Conservation (phyloP, 1,140 invertebrate species). For the Dendrolimus punctatus region DNA sequence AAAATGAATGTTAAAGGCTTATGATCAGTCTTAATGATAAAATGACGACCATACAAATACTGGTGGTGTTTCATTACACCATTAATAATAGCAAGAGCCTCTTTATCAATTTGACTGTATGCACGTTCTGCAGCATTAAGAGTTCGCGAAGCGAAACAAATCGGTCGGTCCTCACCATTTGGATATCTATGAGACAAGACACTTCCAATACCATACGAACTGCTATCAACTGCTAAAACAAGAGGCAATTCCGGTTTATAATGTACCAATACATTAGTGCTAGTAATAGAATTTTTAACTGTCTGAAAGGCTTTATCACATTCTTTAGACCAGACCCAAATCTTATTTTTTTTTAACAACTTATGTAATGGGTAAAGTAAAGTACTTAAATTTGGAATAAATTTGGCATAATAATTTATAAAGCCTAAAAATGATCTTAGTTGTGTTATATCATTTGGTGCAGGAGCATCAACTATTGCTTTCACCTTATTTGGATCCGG, state of each 20-base stretch:
- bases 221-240: too few relatives aligned
- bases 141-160: constrained; percentile 1
- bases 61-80: neutral
- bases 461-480: neutral
- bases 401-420: constrained; percentile 31
- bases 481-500: neutral
- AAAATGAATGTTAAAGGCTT: too few relatives aligned
- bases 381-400: constrained; percentile 19
- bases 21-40: too few relatives aligned
- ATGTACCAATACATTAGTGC: neutral
- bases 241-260: neutral
- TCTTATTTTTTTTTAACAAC: neutral
- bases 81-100: constrained; percentile 1
- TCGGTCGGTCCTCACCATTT: neutral
- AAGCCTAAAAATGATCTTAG: constrained; percentile 20
- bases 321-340: too few relatives aligned
- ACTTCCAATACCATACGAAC: too few relatives aligned
- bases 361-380: constrained; percentile 23
- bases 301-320: neutral
- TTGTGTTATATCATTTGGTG: neutral
- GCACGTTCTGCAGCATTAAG: neutral
- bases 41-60: too few relatives aligned
- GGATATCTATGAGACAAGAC: neutral
- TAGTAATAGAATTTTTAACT: neutral
- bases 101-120: neutral